A percentile compares a stretch with the other conserved stretches of the same genome.
These are phyloP conservation scores for Euglossa dilemma DNA, from an alignment of 1,140 invertebrate genomes.

Conservation along the genomic window DNA sequence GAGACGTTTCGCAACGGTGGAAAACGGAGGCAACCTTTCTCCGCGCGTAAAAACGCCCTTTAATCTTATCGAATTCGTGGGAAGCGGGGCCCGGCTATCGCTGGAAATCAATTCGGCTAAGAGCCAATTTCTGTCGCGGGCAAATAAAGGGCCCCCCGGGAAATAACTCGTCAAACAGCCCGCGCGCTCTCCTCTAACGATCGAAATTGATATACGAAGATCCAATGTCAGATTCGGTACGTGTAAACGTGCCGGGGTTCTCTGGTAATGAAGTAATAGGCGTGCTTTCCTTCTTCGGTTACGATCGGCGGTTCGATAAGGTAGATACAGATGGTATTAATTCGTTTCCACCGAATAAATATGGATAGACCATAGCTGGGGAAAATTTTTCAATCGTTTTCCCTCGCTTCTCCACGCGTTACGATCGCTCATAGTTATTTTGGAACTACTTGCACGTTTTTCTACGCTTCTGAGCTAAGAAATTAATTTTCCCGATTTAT, in stretches of 20 bases:
- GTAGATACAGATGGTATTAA: too few relatives aligned
- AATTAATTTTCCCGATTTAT: too few relatives aligned
- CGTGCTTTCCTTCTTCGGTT: neutral
- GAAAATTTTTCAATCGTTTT: too few relatives aligned
- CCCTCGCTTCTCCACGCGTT: too few relatives aligned
- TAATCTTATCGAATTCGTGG: slow-evolving; percentile 24
- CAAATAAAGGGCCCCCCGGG: neutral
- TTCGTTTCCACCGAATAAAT: too few relatives aligned
- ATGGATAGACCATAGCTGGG: too few relatives aligned
- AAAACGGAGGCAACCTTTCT: neutral
- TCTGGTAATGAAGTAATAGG: too few relatives aligned
- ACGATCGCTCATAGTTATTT: too few relatives aligned
- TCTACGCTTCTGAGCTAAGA: too few relatives aligned
- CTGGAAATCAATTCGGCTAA: slow-evolving; percentile 20
- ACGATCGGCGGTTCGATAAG: too few relatives aligned
- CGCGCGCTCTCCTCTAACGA: neutral
- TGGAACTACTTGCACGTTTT: too few relatives aligned
- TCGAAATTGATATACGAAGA: neutral
- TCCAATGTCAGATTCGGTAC: neutral
- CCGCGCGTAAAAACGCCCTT: neutral
- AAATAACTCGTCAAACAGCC: neutral
- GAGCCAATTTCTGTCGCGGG: slow-evolving; percentile 22
- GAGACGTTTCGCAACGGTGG: neutral
- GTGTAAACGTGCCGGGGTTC: too few relatives aligned
- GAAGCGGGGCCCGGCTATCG: neutral